Evolutionary conservation across 2,113 vertebrate species (phyloP).

Genomic region (Suncus etruscus): DNA sequence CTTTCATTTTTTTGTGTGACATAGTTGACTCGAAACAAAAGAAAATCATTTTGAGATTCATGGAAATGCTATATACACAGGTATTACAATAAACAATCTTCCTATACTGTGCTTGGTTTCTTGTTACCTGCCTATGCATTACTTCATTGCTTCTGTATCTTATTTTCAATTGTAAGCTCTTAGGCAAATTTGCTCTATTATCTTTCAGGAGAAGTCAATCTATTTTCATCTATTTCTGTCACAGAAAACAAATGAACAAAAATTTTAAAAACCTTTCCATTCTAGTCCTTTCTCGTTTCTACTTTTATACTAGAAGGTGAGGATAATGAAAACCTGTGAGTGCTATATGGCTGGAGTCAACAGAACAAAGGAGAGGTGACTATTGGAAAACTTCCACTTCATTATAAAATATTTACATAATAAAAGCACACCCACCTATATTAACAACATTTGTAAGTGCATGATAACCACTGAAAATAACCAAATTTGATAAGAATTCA

Average conservation of each 20-base stretch:
- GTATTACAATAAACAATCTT: background rate
- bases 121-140: background rate
- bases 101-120: background rate
- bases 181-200: conserved; percentile 62
- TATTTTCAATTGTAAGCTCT: conserved; percentile 40
- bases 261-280: background rate
- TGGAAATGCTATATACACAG: background rate
- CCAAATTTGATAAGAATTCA: no score
- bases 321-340: no score
- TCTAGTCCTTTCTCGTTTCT: background rate
- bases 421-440: no score
- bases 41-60: conserved; percentile 52
- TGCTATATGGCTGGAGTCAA: no score
- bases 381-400: no score
- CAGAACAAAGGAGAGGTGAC: no score
- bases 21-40: conserved; percentile 51
- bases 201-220: conserved; percentile 52
- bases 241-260: conserved; percentile 55
- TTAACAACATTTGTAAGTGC: no score
- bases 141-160: conserved; percentile 11
- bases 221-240: conserved; percentile 56
- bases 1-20: conserved; percentile 39
- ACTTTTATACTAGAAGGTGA: background rate
- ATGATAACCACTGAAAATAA: no score
- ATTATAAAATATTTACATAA: no score